Evolutionary conservation across 2,113 vertebrate species (phyloP).

Genomic region (Colaptes auratus): DNA sequence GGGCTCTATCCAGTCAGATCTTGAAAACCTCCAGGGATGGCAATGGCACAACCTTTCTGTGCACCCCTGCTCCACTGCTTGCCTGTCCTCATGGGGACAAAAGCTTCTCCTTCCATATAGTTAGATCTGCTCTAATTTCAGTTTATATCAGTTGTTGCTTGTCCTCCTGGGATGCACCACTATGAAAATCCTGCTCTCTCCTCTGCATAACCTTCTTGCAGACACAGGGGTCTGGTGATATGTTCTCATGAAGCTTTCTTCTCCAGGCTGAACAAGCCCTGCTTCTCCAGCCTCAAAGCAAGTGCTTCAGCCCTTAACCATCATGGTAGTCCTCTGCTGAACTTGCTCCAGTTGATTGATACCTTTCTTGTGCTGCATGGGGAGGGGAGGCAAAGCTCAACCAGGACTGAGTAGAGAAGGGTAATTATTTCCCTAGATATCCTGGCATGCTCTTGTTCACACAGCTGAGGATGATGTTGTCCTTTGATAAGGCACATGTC

Average conservation of each 20-base stretch:
- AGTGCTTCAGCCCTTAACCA: neutral
- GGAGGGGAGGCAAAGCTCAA: neutral
- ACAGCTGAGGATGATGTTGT: neutral
- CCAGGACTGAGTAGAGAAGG: neutral
- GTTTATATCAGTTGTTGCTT: neutral
- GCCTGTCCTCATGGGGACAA: neutral
- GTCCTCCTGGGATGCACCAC: fast-evolving
- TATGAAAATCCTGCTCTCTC: neutral
- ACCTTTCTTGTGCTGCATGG: neutral
- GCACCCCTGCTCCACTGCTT: neutral
- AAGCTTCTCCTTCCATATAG: neutral
- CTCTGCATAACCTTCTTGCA: neutral
- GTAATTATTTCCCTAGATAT: neutral
- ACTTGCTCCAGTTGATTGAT: neutral
- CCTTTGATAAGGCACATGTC: neutral
- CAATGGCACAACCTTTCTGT: neutral
- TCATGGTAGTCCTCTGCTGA: neutral
- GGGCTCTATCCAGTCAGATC: neutral
- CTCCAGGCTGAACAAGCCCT: neutral
- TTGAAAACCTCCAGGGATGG: neutral
- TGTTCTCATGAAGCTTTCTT: neutral
- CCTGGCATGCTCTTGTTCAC: neutral
- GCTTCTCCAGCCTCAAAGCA: neutral
- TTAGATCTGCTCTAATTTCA: neutral
- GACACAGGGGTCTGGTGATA: neutral